phyloP scores from a whole-genome alignment of 2,113 vertebrate species.

The Sebastes schlegelii region DNA sequence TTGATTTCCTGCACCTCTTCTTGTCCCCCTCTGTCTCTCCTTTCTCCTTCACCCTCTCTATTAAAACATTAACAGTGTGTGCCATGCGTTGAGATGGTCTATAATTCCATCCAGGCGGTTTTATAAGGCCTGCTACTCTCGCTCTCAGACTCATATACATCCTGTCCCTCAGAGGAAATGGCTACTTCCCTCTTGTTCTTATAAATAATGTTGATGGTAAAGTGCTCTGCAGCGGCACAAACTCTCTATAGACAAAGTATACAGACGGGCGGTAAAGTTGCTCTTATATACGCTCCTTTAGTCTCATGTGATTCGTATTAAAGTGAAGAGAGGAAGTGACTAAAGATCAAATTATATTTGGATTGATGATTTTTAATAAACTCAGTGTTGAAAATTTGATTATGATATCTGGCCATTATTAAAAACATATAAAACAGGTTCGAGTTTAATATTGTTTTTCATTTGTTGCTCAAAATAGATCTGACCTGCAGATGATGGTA shows the following conservation, averaged over 20 bases:
- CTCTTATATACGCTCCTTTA: neutral
- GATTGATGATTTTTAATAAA: neutral
- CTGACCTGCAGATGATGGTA: no score
- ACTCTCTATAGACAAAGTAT: slow-evolving; percentile 3
- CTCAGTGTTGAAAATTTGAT: neutral
- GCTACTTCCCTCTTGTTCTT: slow-evolving; percentile 66
- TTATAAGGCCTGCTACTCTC: slow-evolving; percentile 44
- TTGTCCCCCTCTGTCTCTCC: neutral
- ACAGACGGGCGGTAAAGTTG: neutral
- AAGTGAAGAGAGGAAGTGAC: neutral
- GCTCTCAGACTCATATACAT: slow-evolving; percentile 60
- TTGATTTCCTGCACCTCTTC: neutral
- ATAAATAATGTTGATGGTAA: slow-evolving; percentile 69
- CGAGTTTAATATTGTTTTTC: neutral
- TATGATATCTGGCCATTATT: neutral
- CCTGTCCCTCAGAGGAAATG: slow-evolving; percentile 66
- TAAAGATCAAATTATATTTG: neutral
- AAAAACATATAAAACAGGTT: neutral
- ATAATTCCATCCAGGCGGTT: slow-evolving; percentile 57
- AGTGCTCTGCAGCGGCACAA: slow-evolving; percentile 59
- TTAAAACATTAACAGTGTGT: slow-evolving; percentile 53
- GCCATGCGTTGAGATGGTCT: slow-evolving; percentile 24
- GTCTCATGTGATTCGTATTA: neutral
- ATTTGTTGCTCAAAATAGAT: no score
- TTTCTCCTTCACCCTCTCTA: slow-evolving; percentile 10